These are phyloP conservation scores for Rhinopomastus cyanomelas DNA, from an alignment of 2,113 vertebrate species.

Conservation along the genomic window DNA sequence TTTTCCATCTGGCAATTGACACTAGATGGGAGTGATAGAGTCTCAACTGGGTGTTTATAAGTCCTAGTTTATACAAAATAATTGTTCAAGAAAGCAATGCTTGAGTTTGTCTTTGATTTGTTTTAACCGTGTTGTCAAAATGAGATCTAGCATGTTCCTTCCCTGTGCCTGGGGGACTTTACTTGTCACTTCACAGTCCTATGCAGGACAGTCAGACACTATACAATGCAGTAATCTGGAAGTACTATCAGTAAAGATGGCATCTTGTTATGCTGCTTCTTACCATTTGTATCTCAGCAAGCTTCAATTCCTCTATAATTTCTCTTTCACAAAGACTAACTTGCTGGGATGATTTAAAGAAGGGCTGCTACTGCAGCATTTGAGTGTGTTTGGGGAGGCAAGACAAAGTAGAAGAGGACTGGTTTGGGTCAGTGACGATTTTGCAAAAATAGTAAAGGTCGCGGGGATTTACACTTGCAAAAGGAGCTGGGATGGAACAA, in stretches of 20 bases:
- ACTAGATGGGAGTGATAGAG: neutral
- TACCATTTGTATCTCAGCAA: neutral
- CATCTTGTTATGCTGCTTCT: neutral
- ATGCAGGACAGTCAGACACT: neutral
- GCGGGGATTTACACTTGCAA: neutral
- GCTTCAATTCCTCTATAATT: neutral
- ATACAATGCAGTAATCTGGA: neutral
- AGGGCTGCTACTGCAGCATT: neutral
- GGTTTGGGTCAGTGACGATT: neutral
- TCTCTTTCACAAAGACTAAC: neutral
- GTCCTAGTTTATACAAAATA: neutral
- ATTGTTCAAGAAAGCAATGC: neutral
- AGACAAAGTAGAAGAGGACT: neutral
- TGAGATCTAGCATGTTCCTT: neutral
- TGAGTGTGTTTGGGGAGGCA: neutral
- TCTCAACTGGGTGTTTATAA: neutral
- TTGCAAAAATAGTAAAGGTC: neutral
- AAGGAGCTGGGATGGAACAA: neutral
- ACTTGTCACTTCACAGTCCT: neutral
- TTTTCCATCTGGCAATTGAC: neutral
- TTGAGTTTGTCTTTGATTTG: neutral
- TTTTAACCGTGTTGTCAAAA: neutral
- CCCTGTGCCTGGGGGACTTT: neutral
- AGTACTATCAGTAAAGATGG: neutral
- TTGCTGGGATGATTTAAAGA: neutral